Conservation (phyloP, 2,888 invertebrate species). For the Lacanobia wlatinum region DNA sequence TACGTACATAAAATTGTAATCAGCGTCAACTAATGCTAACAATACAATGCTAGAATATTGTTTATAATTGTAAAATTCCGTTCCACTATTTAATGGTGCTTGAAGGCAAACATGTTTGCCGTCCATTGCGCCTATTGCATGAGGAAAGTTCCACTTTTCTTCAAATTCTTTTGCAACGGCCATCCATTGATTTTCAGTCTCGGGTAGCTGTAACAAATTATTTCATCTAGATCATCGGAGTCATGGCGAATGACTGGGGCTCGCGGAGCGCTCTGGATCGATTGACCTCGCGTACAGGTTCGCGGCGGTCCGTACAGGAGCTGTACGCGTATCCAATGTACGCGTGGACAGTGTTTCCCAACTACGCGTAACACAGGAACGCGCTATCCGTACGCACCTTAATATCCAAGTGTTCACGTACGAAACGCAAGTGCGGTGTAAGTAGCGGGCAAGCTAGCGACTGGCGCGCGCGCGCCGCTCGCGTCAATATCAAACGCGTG, state of each 20-base stretch:
- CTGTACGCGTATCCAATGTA: constrained; percentile 63
- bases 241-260: constrained; percentile 65
- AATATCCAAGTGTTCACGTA: too few relatives aligned
- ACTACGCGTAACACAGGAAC: constrained; percentile 51
- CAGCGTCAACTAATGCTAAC: constrained; percentile 56
- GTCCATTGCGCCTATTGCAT: constrained; percentile 11
- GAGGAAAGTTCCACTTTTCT: constrained; percentile 19
- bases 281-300: constrained; percentile 60
- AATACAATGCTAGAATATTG: constrained; percentile 49
- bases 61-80: constrained; percentile 17
- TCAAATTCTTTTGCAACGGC: constrained; percentile 23
- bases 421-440: too few relatives aligned
- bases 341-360: constrained; percentile 50
- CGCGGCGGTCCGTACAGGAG: constrained; percentile 61
- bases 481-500: too few relatives aligned
- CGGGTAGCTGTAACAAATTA: constrained; percentile 31
- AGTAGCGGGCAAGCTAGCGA: too few relatives aligned
- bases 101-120: constrained; percentile 20
- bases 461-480: too few relatives aligned
- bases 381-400: constrained; percentile 2
- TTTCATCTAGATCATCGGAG: constrained; percentile 51
- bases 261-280: constrained; percentile 53
- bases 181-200: constrained; percentile 26
- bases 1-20: constrained; percentile 1
- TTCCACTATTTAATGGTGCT: constrained; percentile 13